phyloP scores from a whole-genome alignment of 2,113 vertebrate species.

The Mohoua ochrocephala region DNA sequence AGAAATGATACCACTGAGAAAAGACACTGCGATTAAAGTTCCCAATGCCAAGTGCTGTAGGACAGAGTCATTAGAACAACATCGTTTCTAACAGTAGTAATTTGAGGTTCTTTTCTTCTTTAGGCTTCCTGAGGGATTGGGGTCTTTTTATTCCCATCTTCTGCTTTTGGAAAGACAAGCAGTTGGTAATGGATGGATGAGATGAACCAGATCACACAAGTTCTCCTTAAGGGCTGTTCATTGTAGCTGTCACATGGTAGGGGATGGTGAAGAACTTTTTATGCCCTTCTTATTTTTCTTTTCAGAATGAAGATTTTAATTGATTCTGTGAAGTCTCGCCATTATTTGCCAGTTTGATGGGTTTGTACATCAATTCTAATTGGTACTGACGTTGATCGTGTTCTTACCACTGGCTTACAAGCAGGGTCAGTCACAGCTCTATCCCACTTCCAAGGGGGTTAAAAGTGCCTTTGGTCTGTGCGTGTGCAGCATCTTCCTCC shows the following conservation, averaged over 20 bases:
- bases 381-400: not conserved
- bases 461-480: not conserved
- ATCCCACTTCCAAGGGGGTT: rapidly evolving
- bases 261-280: not conserved
- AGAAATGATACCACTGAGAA: not conserved
- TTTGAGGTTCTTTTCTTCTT: not conserved
- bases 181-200: not conserved
- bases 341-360: not conserved
- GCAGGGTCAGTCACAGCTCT: not conserved
- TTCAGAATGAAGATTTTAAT: not conserved
- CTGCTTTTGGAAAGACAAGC: not conserved
- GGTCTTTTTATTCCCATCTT: not conserved
- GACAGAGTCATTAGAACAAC: not conserved
- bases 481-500: not conserved
- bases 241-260: not conserved
- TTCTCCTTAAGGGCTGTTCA: not conserved
- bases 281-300: not conserved
- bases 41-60: not conserved
- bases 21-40: not conserved
- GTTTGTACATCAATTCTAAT: not conserved
- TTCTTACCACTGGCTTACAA: not conserved
- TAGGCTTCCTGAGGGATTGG: not conserved
- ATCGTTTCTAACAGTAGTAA: not conserved
- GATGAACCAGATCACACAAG: not conserved
- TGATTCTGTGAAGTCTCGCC: not conserved